Percentiles rank a stretch among this genome's conserved stretches.
Conservation (phyloP, 2,888 invertebrate species). For the Boloria selene region DNA sequence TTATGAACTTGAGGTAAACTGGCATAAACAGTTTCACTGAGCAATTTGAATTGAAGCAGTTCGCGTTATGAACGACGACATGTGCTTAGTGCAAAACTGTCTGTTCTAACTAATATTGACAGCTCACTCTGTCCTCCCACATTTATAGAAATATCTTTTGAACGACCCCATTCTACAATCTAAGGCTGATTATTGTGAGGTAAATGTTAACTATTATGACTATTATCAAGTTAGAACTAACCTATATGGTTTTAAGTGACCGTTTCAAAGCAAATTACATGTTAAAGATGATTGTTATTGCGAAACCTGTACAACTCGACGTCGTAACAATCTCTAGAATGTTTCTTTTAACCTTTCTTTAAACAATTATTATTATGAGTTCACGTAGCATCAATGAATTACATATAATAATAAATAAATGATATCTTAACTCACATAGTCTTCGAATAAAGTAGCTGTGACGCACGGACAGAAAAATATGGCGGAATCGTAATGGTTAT, state of each 20-base stretch:
- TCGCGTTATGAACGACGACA: conserved; percentile 38
- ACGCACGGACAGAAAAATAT: too few relatives aligned
- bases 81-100: conserved; percentile 49
- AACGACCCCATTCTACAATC: not conserved
- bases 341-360: conserved; percentile 31
- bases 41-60: too few relatives aligned
- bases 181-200: not conserved
- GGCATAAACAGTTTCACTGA: too few relatives aligned
- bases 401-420: too few relatives aligned
- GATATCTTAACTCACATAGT: too few relatives aligned
- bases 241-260: conserved; percentile 29
- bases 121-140: not conserved
- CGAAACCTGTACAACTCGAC: conserved; percentile 28
- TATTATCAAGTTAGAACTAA: conserved; percentile 30
- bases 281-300: conserved; percentile 40
- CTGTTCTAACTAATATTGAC: conserved; percentile 1
- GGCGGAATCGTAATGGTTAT: too few relatives aligned
- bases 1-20: too few relatives aligned
- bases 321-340: conserved; percentile 30
- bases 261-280: conserved; percentile 36
- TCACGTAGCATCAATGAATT: too few relatives aligned
- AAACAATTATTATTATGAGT: conserved; percentile 27
- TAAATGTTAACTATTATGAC: not conserved
- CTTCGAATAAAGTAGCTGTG: too few relatives aligned
- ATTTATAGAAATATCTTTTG: not conserved